These are phyloP conservation scores for Phataginus tetradactyla DNA, from an alignment of 2,797 vertebrate species.

Conservation along the genomic window DNA sequence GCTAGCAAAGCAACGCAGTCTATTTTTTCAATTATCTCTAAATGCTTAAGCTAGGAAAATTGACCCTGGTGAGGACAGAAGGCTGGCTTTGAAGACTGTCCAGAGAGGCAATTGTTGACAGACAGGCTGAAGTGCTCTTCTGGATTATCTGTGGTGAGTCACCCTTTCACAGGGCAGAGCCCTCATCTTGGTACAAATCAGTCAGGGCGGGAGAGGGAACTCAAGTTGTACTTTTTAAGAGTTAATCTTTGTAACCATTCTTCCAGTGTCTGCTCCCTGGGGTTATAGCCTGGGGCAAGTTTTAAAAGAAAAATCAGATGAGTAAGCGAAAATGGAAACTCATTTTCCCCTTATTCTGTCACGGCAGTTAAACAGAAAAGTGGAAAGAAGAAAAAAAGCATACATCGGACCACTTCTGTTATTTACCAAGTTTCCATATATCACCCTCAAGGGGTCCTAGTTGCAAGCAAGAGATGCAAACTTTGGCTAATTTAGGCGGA, in stretches of 20 bases:
- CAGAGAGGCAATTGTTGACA: neutral
- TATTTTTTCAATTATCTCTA: neutral
- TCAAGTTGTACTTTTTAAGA: neutral
- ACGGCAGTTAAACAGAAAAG: neutral
- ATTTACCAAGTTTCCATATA: neutral
- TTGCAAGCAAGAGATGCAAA: neutral
- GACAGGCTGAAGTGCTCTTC: neutral
- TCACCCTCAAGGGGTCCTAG: neutral
- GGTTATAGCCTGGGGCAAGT: neutral
- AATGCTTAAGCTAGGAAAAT: neutral
- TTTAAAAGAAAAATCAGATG: neutral
- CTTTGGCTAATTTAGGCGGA: neutral
- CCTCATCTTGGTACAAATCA: neutral
- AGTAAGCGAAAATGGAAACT: neutral
- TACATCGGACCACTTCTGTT: neutral
- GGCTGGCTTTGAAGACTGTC: neutral
- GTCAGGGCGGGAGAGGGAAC: neutral
- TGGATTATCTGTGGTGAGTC: slow-evolving; percentile 7
- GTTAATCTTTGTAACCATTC: neutral
- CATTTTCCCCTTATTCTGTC: neutral
- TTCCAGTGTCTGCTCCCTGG: neutral
- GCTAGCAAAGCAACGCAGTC: neutral
- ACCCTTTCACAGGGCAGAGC: neutral
- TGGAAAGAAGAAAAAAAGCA: neutral
- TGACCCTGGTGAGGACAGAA: neutral